phyloP scores from a whole-genome alignment of 2,797 vertebrate genomes.

The Loriculus beryllinus region DNA sequence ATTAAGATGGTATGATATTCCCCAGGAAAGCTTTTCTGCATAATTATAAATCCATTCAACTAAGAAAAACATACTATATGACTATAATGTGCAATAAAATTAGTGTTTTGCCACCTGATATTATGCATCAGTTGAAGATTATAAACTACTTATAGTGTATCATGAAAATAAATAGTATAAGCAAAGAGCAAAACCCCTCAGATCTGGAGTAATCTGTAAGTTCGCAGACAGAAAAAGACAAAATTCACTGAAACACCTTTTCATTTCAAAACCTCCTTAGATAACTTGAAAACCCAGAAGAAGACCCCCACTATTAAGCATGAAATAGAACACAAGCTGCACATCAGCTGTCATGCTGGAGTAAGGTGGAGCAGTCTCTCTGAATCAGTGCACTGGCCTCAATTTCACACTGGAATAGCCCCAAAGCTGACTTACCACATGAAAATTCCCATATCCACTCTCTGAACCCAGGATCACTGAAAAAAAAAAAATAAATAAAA shows the following conservation, averaged over 20 bases:
- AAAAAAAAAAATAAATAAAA: neutral
- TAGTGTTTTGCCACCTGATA: neutral
- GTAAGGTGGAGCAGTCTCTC: neutral
- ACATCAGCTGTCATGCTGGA: neutral
- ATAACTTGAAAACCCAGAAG: neutral
- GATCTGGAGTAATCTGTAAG: accelerated
- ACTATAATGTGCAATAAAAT: neutral
- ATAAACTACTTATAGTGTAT: neutral
- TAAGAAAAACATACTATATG: neutral
- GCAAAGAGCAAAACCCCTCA: neutral
- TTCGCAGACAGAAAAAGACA: neutral
- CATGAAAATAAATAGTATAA: neutral
- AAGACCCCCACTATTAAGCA: neutral
- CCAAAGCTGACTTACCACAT: neutral
- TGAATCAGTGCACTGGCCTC: neutral
- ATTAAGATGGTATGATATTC: constrained; percentile 33
- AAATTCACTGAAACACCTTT: neutral
- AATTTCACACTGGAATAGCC: neutral
- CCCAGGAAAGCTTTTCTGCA: constrained; percentile 31
- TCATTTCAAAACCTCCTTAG: neutral
- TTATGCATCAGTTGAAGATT: neutral
- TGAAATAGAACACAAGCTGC: neutral
- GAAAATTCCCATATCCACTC: neutral
- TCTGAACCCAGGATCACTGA: neutral
- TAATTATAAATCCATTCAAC: constrained; percentile 10